phyloP scores from a whole-genome alignment of 2,888 invertebrate genomes.

The Lasioglossum vierecki region DNA sequence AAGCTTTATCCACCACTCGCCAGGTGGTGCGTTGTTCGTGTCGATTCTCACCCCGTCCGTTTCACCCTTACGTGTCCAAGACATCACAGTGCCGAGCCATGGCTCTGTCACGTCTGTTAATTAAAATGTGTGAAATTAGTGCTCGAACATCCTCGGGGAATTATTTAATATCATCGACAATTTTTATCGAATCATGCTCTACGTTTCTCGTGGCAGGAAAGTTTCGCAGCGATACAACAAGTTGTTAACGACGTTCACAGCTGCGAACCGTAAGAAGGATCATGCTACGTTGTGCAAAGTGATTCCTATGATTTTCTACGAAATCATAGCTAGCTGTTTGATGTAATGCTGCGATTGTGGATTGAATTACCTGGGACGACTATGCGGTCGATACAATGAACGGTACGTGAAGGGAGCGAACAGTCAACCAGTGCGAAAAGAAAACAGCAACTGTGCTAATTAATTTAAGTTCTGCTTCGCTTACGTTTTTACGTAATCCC shows the following conservation, averaged over 20 bases:
- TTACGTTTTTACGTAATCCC: background rate
- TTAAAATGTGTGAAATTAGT: constrained; percentile 9
- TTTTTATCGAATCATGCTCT: background rate
- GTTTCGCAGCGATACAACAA: background rate
- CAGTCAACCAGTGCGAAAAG: background rate
- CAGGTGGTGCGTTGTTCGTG: constrained; percentile 74
- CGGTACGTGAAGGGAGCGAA: constrained; percentile 17
- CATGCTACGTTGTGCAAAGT: background rate
- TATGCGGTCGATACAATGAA: constrained; percentile 56
- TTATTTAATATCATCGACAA: background rate
- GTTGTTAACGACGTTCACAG: background rate
- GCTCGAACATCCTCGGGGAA: no score
- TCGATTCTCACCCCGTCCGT: constrained; percentile 69
- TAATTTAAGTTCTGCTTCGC: background rate
- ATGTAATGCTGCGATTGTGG: constrained; percentile 16
- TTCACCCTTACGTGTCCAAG: constrained; percentile 66
- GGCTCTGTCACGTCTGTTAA: constrained; percentile 46
- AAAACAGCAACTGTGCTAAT: background rate
- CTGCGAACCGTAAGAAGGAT: background rate
- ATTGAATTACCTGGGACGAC: constrained; percentile 8
- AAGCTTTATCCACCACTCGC: constrained; percentile 74
- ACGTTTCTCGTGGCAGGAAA: background rate
- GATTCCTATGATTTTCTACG: background rate
- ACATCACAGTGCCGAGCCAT: constrained; percentile 62
- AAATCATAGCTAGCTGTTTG: background rate